Base-by-base conservation (phyloP, 2,113 vertebrate genomes). In the Larimichthys polyactis region DNA sequence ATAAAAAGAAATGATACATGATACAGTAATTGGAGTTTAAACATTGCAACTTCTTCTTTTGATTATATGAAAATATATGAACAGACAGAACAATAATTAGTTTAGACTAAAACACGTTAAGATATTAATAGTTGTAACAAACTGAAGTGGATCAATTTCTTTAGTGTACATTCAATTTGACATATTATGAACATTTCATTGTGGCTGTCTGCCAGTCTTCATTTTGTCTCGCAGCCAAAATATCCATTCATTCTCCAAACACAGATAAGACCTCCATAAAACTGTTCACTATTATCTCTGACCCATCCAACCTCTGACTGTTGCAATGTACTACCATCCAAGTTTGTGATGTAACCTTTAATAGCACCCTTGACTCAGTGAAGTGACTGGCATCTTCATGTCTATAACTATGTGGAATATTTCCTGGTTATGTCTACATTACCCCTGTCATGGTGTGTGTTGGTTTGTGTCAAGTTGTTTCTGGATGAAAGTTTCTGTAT, bases 391-490 rank as follows among this genome's bases (percentile, higher is more conserved):
- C 60, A 62, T 43, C 24, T 29, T 59, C 36, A 9, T 40, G 7
- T 40, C 60, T 44, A 29, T 52, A 65, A 76, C 72, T 58, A 58
- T 44, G 17, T 54, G 22, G 46, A 65, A 55, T 67, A 76, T 48
- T 24, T 59, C 17, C 57, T 76, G 73, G 40, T 72, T 60, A 69
- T 55, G 36, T 68, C 74, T 78, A 51, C 32, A 65, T 69, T 46
- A 19, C 12, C 20, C 20, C 16, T 51, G 65, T 54, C 66, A 71
- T 2, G 27, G 55, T 81, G 59, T 81, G 55, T 71, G 68, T 22
- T 67, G 29, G 58, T 27, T 22, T 6, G 20, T 58, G 70, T 83
- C 29, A 78, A 76, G 76, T 52, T 83, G 32, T 70, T 74, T 72
- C n/a, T 65, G 68, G 59, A 60, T 57, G 59, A 54, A 55, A 76